A percentile compares a stretch with the other conserved stretches of the same genome.
Evolutionary conservation across 2,113 vertebrate species (phyloP).

Genomic region (Platichthys flesus): DNA sequence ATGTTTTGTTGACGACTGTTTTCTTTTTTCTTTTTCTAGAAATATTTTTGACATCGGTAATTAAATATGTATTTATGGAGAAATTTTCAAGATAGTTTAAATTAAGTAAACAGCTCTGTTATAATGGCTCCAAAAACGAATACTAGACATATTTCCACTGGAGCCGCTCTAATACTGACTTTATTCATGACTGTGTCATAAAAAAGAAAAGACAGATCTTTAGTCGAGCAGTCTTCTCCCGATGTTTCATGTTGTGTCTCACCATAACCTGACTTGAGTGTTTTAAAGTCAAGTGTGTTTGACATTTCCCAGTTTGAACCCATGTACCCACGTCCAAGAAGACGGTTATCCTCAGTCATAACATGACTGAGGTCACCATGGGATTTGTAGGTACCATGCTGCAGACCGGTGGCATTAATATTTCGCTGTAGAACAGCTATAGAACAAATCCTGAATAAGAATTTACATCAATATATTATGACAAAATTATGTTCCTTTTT

Average conservation of each 20-base stretch:
- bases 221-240: constrained; percentile 21
- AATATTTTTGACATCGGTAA: constrained; percentile 41
- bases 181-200: background rate
- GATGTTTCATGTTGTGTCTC: constrained; percentile 28
- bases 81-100: constrained; percentile 29
- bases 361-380: constrained; percentile 28
- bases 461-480: constrained; percentile 63
- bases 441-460: constrained; percentile 33
- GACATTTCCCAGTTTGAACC: constrained; percentile 54
- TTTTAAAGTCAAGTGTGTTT: constrained; percentile 64
- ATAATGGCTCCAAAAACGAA: background rate
- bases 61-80: constrained; percentile 67
- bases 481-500: constrained; percentile 49
- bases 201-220: constrained; percentile 12
- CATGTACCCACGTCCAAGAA: constrained; percentile 35
- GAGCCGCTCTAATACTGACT: background rate
- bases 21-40: constrained; percentile 11
- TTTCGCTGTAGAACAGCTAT: constrained; percentile 35
- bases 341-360: constrained; percentile 23
- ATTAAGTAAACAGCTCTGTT: constrained; percentile 30
- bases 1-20: constrained; percentile 27
- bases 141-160: constrained; percentile 4
- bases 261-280: background rate
- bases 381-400: constrained; percentile 51
- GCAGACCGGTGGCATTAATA: constrained; percentile 42